Evolutionary conservation across 2,113 vertebrate species (phyloP).

Genomic region (Pyrgilauda ruficollis): DNA sequence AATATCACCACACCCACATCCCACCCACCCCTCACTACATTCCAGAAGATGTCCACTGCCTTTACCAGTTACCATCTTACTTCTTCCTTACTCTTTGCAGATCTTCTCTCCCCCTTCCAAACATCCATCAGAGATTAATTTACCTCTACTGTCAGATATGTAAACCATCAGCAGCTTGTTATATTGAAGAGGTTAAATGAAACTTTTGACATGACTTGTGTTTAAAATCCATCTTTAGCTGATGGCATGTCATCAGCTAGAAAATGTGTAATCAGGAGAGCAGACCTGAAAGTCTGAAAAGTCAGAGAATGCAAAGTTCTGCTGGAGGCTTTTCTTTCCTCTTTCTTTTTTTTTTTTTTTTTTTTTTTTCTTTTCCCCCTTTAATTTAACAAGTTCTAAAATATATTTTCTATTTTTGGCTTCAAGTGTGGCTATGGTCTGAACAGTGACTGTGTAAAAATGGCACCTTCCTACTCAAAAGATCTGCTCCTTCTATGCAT

Average conservation of each 20-base stretch:
- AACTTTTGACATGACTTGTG: constrained; percentile 71
- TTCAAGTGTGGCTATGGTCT: constrained; percentile 60
- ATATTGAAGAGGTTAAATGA: constrained; percentile 69
- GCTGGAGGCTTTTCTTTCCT: constrained; percentile 45
- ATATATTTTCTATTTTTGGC: constrained; percentile 68
- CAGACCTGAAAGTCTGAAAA: constrained; percentile 66
- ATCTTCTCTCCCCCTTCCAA: constrained; percentile 37
- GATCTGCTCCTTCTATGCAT: constrained; percentile 47
- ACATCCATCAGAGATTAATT: constrained; percentile 64
- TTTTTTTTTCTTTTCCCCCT: background rate
- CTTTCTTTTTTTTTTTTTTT: background rate
- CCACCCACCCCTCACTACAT: constrained; percentile 10
- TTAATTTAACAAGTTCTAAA: constrained; percentile 66
- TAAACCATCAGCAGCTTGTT: constrained; percentile 69
- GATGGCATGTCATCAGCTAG: constrained; percentile 69
- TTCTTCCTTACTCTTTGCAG: background rate
- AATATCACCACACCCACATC: constrained; percentile 52
- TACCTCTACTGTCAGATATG: constrained; percentile 64
- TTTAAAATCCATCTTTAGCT: constrained; percentile 71
- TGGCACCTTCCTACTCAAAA: constrained; percentile 65
- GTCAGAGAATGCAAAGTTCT: constrained; percentile 63
- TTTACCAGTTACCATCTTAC: constrained; percentile 28
- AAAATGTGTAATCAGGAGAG: constrained; percentile 70
- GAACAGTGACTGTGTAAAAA: constrained; percentile 60
- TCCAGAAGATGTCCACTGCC: constrained; percentile 53